These are phyloP conservation scores for Leptinotarsa juncta DNA, from an alignment of 2,888 invertebrate genomes.

Conservation along the genomic window DNA sequence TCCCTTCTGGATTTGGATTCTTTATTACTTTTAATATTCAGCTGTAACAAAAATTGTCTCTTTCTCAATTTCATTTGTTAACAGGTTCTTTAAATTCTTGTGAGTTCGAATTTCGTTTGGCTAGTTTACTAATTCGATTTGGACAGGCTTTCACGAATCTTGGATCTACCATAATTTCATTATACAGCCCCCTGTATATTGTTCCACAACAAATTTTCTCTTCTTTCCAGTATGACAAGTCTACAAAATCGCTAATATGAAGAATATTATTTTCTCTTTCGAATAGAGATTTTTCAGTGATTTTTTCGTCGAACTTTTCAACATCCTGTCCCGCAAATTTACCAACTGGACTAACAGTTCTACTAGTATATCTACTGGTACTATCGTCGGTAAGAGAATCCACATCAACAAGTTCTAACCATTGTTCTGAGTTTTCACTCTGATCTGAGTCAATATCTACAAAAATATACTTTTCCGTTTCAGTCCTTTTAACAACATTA, in stretches of 20 bases:
- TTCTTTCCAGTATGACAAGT: conserved; percentile 35
- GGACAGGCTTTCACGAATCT: conserved; percentile 32
- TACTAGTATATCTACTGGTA: conserved; percentile 10
- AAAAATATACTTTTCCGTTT: conserved; percentile 1
- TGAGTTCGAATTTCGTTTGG: background rate
- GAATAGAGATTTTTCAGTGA: background rate
- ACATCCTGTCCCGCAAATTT: background rate
- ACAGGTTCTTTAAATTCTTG: background rate
- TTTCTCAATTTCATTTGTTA: background rate
- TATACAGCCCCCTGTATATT: conserved; percentile 30
- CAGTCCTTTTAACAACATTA: background rate
- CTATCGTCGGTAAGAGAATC: conserved; percentile 25
- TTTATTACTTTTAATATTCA: no score
- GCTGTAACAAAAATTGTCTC: no score
- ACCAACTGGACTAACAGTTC: conserved; percentile 18
- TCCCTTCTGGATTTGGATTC: no score
- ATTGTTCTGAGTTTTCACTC: conserved; percentile 28
- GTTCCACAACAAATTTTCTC: conserved; percentile 38
- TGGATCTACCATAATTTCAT: conserved; percentile 35
- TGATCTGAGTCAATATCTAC: conserved; percentile 24
- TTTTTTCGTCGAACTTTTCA: conserved; percentile 1
- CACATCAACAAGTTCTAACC: conserved; percentile 21
- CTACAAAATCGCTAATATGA: conserved; percentile 36
- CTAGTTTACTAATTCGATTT: conserved; percentile 20
- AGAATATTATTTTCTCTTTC: background rate